These are phyloP conservation scores for Drosophila kanapiae DNA, from an alignment of 1,140 invertebrate genomes.

Conservation along the genomic window DNA sequence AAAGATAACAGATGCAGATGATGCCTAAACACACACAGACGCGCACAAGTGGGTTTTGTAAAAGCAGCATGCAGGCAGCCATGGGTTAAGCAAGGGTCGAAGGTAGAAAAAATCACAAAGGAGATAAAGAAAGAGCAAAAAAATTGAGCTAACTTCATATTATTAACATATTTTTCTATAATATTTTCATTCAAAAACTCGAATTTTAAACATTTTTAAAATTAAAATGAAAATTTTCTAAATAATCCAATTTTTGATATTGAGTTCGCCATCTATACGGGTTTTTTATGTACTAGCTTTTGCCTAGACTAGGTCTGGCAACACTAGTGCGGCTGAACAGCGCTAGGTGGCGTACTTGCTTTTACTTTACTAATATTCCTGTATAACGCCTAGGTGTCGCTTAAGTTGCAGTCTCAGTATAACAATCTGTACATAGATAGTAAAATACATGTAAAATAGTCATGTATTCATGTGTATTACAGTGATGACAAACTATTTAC, in stretches of 20 bases:
- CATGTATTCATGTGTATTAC: background rate
- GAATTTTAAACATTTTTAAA: background rate
- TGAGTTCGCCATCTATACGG: slow-evolving; percentile 4
- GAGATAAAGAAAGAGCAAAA: background rate
- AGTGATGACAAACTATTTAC: too few species aligned
- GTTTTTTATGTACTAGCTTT: background rate
- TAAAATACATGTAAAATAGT: slow-evolving; percentile 1
- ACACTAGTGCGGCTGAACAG: background rate
- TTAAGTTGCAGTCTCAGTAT: background rate
- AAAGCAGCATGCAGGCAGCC: slow-evolving; percentile 18
- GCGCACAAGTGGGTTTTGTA: slow-evolving; percentile 20
- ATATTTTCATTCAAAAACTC: background rate
- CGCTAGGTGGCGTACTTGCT: background rate
- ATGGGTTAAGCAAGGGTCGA: slow-evolving; percentile 24
- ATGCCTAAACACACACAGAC: slow-evolving; percentile 19
- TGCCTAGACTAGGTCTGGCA: slow-evolving; percentile 11
- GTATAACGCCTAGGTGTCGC: background rate
- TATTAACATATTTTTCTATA: background rate
- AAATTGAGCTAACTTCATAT: too few species aligned
- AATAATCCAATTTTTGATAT: background rate
- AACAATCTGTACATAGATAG: slow-evolving; percentile 2
- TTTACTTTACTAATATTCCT: too few species aligned
- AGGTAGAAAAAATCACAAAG: background rate
- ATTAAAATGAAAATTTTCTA: background rate
- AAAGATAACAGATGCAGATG: slow-evolving; percentile 41